Percentiles rank a stretch among this genome's conserved stretches.
Evolutionary conservation across 2,888 invertebrate genomes (phyloP).

Genomic region (Nomada fabriciana): DNA sequence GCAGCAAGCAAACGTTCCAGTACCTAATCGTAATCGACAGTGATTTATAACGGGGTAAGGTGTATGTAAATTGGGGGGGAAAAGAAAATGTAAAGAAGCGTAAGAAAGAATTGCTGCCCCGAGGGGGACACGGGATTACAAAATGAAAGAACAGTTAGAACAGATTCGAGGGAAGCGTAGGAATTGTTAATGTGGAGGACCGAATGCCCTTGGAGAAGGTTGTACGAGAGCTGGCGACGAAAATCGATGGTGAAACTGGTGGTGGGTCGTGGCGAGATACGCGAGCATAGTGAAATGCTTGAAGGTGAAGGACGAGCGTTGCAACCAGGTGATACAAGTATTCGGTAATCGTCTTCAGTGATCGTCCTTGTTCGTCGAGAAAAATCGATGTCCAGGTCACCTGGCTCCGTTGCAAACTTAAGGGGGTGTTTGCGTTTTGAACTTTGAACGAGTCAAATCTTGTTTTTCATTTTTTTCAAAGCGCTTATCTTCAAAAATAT

Average conservation of each 20-base stretch:
- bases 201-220: constrained; percentile 66
- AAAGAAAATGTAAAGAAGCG: background rate
- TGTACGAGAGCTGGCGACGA: constrained; percentile 64
- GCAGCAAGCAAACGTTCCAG: background rate
- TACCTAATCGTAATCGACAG: too few species aligned
- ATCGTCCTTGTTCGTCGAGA: constrained; percentile 68
- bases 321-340: constrained; percentile 67
- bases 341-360: constrained; percentile 67
- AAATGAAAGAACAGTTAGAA: background rate
- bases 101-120: background rate
- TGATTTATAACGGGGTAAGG: background rate
- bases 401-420: background rate
- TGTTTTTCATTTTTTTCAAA: background rate
- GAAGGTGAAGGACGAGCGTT: constrained; percentile 71
- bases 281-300: constrained; percentile 64
- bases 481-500: background rate
- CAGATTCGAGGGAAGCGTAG: constrained; percentile 10
- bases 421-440: too few species aligned
- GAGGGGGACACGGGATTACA: too few species aligned
- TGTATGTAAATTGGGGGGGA: too few species aligned
- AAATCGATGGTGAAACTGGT: constrained; percentile 70
- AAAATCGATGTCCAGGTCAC: constrained; percentile 58
- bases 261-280: constrained; percentile 64
- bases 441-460: too few species aligned
- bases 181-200: constrained; percentile 29